Evolutionary conservation across 2,113 vertebrate genomes (phyloP).

Genomic region (Muntiacus muntjak): DNA sequence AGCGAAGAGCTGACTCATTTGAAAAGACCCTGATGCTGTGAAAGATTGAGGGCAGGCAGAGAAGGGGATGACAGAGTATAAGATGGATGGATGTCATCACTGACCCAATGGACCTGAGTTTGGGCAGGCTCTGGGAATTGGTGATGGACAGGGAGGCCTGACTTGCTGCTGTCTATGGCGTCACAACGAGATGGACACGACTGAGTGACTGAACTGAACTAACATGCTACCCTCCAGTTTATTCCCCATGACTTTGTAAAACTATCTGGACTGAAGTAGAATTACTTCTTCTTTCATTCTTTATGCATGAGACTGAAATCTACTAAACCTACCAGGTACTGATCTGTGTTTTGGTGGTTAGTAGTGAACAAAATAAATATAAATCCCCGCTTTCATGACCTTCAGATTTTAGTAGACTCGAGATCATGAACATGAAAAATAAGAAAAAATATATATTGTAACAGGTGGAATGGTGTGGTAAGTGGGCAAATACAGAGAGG

Average conservation of each 20-base stretch:
- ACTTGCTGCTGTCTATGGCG: accelerated
- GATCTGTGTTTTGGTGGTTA: background rate
- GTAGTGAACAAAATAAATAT: background rate
- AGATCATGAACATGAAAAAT: background rate
- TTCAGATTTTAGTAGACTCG: background rate
- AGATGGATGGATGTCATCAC: background rate
- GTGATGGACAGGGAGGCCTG: background rate
- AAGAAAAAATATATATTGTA: background rate
- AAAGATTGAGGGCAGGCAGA: background rate
- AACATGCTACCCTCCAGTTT: background rate
- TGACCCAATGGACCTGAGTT: accelerated
- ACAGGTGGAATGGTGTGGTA: background rate
- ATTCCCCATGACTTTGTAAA: background rate
- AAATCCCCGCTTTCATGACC: background rate
- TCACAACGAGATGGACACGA: accelerated
- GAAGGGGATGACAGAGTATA: background rate
- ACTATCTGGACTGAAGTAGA: background rate
- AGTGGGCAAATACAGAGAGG: background rate
- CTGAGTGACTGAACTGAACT: background rate
- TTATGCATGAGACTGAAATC: background rate
- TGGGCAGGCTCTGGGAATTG: background rate
- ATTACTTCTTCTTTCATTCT: background rate
- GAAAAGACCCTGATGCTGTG: background rate
- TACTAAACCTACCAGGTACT: background rate
- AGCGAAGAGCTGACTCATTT: background rate